Evolutionary conservation across 2,797 vertebrate species (phyloP), one percentile per base, ranked within the genome.

Genomic region (Xiphophorus birchmanni): DNA sequence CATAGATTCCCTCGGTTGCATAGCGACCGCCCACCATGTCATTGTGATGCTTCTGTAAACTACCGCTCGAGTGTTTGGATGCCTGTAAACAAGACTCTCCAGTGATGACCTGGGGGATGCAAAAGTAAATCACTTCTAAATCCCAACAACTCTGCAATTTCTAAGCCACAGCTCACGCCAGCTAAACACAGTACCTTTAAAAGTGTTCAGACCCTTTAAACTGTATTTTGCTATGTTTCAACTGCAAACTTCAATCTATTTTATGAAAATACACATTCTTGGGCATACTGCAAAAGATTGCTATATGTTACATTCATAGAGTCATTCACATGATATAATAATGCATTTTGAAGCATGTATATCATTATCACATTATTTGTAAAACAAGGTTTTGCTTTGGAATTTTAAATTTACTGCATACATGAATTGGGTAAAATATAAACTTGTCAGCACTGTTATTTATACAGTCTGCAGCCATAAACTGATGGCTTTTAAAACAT

Each of bases 1-100:
- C 86, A 50, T 80, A 63, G 82, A 87, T 48, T 90, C 74, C 75
- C 80, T 74, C 50, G 32, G 93, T 93, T 91, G 90, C 89, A 76
- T 87, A 87, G 93, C 79, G 71, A 92, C 90, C 17, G 74, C 84
- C 89, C 89, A 93, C 91, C 92, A 87, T 89, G 90, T 93, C 86
- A 89, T 79, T 65, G 42, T 47, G 80, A 80, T 3, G 82, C 84
- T 90, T 90, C 88, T 83, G 82, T 77, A 91, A 86, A 78, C 83
- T 52, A 44, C 32, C 65, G 29, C 63, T 82, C 82, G 89, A 85
- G 83, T 89, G 85, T 88, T 84, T 86, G 67, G 56, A 83, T 80
- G 26, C 45, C 75, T 87, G 85, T 90, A 90, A 93, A 91, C 87
- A 90, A 89, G 79, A 79, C 78, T 88, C 58, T 87, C 81, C 77